phyloP scores from a whole-genome alignment of 2,888 invertebrate species.

The Heliconius sara region DNA sequence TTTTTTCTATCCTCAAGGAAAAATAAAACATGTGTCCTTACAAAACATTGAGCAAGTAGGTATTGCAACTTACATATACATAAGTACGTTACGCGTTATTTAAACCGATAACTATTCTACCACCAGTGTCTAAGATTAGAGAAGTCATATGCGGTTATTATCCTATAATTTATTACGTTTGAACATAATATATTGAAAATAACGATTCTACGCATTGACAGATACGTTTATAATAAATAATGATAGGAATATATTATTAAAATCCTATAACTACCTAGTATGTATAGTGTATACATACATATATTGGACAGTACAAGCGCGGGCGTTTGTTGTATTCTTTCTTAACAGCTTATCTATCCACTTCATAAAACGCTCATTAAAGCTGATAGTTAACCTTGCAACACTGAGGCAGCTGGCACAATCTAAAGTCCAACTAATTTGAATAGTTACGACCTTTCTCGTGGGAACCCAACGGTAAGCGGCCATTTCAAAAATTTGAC shows the following conservation, averaged over 20 bases:
- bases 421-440: constrained; percentile 50
- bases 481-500: constrained; percentile 50
- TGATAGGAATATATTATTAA: not conserved
- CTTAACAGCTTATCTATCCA: constrained; percentile 32
- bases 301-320: not conserved
- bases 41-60: not conserved
- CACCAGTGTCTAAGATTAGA: not conserved
- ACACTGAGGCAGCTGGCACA: constrained; percentile 44
- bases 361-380: constrained; percentile 42
- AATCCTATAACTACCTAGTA: constrained; percentile 5
- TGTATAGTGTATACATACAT: not conserved
- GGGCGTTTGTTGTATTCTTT: constrained; percentile 20
- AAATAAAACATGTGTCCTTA: not conserved
- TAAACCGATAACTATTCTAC: not conserved
- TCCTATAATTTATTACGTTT: constrained; percentile 6
- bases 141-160: constrained; percentile 1
- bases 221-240: constrained; percentile 21
- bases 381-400: constrained; percentile 44
- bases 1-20: not conserved
- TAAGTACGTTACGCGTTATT: not conserved
- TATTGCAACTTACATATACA: not conserved
- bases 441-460: constrained; percentile 54
- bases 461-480: constrained; percentile 51
- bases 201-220: not conserved
- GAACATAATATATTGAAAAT: constrained; percentile 19